Base-by-base conservation (phyloP, 1,140 invertebrate genomes). In the Leptopilina clavipes region DNA sequence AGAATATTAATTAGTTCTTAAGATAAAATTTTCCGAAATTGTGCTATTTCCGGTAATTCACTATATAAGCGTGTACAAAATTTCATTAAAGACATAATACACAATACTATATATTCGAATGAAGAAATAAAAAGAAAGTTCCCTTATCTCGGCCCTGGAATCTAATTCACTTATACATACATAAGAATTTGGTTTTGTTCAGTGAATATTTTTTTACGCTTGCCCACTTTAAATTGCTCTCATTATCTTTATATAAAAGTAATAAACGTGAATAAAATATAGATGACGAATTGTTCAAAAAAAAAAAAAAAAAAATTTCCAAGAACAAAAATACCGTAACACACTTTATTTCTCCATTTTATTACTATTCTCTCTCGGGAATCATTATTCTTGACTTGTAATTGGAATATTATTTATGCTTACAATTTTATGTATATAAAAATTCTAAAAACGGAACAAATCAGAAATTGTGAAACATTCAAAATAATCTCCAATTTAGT, bases 211-310 rank as follows among this genome's bases (percentile, higher is more conserved):
- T 65, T 65, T 65, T 59, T 65, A 65, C 19, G 59, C 59, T 65
- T 31, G 59, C 25, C 59, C 59, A 65, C 59, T 65, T 65, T n/a
- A 65, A 65, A 65, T 65, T 65, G 59, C 59, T 65, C 59, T 31
- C 25, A 65, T 65, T 65, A 65, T 65, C 59, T 65, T n/a, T 22
- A 31, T 31, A 31, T 2, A 31, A 22, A 65, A 65, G 56, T 65
- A n/a, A 25, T 65, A 31, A 25, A 65, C 18, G 18, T 65, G 56
- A 31, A 65, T 25, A n/a, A n/a, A 59, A 9, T 10, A 59, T 25
- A 65, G 56, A 31, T 25, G 19, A 25, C 6, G 19, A 25, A 31
- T 31, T 65, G 22, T 14, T 65, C 3, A 52, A 52, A 40, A 40
- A 40, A 17, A 54, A 54, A n/a, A n/a, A n/a, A 5, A 7, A 12